These are phyloP conservation scores for Artemia sinica DNA, from an alignment of 2,888 invertebrate genomes.

Conservation along the genomic window DNA sequence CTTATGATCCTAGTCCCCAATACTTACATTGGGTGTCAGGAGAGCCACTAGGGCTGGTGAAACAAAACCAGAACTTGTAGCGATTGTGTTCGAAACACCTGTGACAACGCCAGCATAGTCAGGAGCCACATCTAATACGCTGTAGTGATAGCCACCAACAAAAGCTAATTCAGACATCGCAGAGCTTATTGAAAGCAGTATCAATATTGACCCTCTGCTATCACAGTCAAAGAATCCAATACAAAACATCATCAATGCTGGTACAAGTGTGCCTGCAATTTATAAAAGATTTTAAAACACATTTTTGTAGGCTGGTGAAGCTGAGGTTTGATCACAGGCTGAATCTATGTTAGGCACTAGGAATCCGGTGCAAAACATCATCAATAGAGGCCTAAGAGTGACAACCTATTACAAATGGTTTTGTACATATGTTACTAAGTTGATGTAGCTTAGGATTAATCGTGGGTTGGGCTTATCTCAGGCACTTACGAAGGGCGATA, in stretches of 20 bases:
- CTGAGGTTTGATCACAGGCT: no score
- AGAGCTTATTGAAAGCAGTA: conserved; percentile 31
- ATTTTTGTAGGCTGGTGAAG: no score
- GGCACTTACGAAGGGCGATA: no score
- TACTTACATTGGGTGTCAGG: conserved; percentile 30
- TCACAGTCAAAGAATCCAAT: conserved; percentile 31
- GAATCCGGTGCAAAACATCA: no score
- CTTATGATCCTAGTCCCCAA: background rate
- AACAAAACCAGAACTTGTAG: conserved; percentile 33
- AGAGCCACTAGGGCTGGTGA: conserved; percentile 32
- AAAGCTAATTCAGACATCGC: conserved; percentile 32
- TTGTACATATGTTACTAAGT: no score
- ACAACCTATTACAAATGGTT: no score
- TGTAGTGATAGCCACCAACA: conserved; percentile 35
- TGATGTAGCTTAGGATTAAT: no score
- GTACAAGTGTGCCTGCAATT: conserved; percentile 28
- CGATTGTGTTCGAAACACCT: conserved; percentile 35
- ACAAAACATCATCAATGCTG: conserved; percentile 28
- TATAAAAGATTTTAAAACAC: no score
- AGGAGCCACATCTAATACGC: conserved; percentile 36
- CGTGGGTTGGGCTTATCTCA: no score
- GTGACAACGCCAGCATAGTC: conserved; percentile 34
- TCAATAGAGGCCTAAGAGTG: no score
- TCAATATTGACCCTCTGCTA: conserved; percentile 30
- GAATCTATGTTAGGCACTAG: no score